Base-by-base conservation (phyloP, 2,888 invertebrate species). In the Tachina grossa region DNA sequence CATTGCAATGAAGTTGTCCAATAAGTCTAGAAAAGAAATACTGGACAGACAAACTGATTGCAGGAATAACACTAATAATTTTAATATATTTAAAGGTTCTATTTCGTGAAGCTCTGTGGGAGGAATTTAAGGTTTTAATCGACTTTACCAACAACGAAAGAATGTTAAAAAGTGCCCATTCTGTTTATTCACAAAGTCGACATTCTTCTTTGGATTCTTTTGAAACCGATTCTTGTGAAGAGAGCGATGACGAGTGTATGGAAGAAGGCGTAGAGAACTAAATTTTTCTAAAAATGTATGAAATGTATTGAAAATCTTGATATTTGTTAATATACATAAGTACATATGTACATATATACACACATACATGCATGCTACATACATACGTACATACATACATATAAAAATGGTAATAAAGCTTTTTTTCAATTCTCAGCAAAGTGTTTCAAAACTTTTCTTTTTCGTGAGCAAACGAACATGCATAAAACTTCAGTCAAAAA, bases 81-180 rank as follows among this genome's bases (percentile, higher is more conserved):
- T 53, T n/a, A 16, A 31, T n/a, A n/a, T 31, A 9, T 47, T 63
- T 61, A 51, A 19, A 96, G 94, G 93, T 95, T 8, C 92, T 95
- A 0, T 96, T 96, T 89, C 94, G 92, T 88, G 94, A 95, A 77
- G 96, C 96, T 88, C 90, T 96, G 39, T 92, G 93, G 75, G 95
- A 95, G 22, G 97, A 97, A 91, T 89, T 96, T 49, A 95, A 94
- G 88, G 96, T 97, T 90, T 94, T 96, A 55, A 90, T 95, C 0
- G 94, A 95, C 89, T 96, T 96, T 89, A 94, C 94, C 75, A 95
- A 95, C 51, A 95, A 95, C 69, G 94, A 95, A 0, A 96, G 96
- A 89, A 95, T 95, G 1, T 94, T 96, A 1, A 93, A 94, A 72
- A 95, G 94, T 71, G 90, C 91, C 11, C 90, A 90, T 41, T 92